Evolutionary conservation across 92 coral and sea anemone species (phyloP), one percentile per base, ranked within the genome.

Genomic region (Umimayanthus chanpuru): DNA sequence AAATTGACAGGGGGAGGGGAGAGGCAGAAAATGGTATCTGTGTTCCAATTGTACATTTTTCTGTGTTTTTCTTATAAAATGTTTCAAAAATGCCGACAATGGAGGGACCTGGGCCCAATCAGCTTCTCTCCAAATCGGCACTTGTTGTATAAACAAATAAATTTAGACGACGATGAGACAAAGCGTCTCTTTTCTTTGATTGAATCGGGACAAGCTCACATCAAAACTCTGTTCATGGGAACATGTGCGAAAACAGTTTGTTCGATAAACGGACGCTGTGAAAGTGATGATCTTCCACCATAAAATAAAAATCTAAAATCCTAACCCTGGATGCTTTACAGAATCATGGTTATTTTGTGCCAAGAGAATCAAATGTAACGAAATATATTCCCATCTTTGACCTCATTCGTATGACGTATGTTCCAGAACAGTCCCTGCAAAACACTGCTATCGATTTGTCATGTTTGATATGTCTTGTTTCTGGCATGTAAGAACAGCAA

Each of bases 371-470:
- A 36, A 39, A 43, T 23, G 16, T 9, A 39, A 73, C 8, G 39
- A 12, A 9, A 6, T 39, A 18, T 21, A 2, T 75, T 43, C 26
- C 9, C n/a, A 12, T 39, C 44, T 40, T 8, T 15, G 28, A 36
- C 79, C 26, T 75, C 30, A 6, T 39, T 28, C 4, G 26, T 38
- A 18, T 16, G 28, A 16, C 4, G 26, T 38, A 18, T 16, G 28
- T 20, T 75, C 79, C 44, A 75, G 79, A 75, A 75, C n/a, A 38
- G 14, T 75, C 79, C 30, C n/a, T 75, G 25, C n/a, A n/a, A 18
- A 75, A 61, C 15, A 21, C 21, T 61, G 20, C 8, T 61, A 20
- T 61, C 26, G 68, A 21, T 61, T 6, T 61, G 68, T 18, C 53
- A 75, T 73, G 23, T 18, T 75, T 75, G 49, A 75, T 36, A 1